phyloP scores from a whole-genome alignment of 2,113 vertebrate genomes.

The Cololabis saira region DNA sequence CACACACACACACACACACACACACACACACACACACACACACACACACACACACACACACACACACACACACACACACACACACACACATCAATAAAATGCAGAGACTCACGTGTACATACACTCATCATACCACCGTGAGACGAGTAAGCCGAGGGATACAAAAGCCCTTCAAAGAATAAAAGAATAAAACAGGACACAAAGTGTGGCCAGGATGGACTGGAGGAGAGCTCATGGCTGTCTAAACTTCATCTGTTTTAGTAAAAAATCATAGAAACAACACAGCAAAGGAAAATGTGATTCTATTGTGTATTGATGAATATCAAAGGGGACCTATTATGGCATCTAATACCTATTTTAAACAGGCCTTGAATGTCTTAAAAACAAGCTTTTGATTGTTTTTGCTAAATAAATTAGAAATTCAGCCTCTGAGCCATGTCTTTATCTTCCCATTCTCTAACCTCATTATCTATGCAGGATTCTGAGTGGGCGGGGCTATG shows the following conservation, averaged over 20 bases:
- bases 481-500: no score
- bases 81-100: conserved; percentile 33
- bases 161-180: conserved; percentile 18
- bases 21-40: background rate
- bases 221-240: conserved; percentile 3
- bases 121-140: conserved; percentile 3
- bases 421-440: no score
- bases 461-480: no score
- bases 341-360: no score
- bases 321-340: no score
- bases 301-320: conserved; percentile 10
- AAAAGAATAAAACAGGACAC: conserved; percentile 21
- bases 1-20: conserved; percentile 21
- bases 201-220: conserved; percentile 25
- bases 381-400: no score
- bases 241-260: background rate
- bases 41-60: conserved; percentile 40
- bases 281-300: background rate
- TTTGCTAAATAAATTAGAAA: no score
- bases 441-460: no score
- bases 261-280: background rate
- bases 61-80: conserved; percentile 4
- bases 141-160: conserved; percentile 6
- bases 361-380: no score
- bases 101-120: no score